Evolutionary conservation across 2,797 vertebrate species (phyloP), one percentile per base, ranked within the genome.

Genomic region (Microctenopoma stevenorrisi): DNA sequence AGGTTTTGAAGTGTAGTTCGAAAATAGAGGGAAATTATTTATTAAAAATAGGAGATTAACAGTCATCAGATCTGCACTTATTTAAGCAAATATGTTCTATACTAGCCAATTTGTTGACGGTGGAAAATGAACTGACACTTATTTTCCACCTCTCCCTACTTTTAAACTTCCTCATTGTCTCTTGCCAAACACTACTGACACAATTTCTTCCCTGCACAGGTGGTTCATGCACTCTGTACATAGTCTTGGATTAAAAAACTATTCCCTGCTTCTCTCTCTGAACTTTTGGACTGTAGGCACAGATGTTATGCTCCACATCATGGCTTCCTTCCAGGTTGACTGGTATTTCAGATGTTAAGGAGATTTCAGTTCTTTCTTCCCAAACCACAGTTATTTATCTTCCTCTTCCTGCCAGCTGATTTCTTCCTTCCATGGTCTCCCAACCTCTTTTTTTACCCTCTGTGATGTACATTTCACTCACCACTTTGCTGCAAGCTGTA

Each of bases 341-440:
- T 60, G 58, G 64, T 80, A 54, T 80, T 82, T 72, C 30, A 79
- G 65, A 64, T 28, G 55, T 65, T 64, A n/a, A 49, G 30, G 60
- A 78, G 50, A 71, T 77, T 83, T 63, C 67, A 68, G 76, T 62
- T 54, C 59, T 60, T 49, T 67, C n/a, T 70, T 58, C 64, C 62
- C 35, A 73, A 76, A 78, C 75, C 80, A 54, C 74, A 69, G 64
- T 52, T 54, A 74, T 78, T 79, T 75, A 66, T 83, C 71, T 65
- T 65, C 49, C 48, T 50, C 12, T 18, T 65, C 56, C 63, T 76
- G 71, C 56, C 75, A 68, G 74, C 72, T 70, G 53, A 79, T 80
- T 63, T 64, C 63, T 68, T 73, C 66, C 48, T 58, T 64, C 54
- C 56, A 33, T 33, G 40, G 42, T 64, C 53, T 30, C 49, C 33